Conservation (phyloP, 2,113 vertebrate genomes). For the Mesoclemmys tuberculata region DNA sequence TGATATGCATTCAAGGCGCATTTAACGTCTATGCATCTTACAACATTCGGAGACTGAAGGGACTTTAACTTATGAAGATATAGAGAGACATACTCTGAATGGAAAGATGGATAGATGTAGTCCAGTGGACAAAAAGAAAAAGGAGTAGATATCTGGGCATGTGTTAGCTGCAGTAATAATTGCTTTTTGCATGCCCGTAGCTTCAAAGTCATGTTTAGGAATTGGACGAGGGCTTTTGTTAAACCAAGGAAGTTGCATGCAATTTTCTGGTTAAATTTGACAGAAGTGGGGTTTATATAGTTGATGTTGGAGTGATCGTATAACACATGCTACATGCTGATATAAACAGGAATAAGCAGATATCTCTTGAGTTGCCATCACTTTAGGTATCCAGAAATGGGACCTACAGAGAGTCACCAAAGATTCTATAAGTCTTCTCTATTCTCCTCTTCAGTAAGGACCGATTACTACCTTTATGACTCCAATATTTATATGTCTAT, state of each 20-base stretch:
- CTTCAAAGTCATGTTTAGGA: slow-evolving; percentile 51
- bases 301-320: too few relatives aligned
- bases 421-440: not conserved
- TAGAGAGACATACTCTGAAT: not conserved
- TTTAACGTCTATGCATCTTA: not conserved
- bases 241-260: slow-evolving; percentile 58
- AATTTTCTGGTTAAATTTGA: not conserved
- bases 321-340: not conserved
- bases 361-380: not conserved
- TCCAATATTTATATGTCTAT: not conserved
- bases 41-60: not conserved
- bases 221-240: slow-evolving; percentile 59
- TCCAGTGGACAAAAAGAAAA: not conserved
- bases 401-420: not conserved
- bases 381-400: not conserved
- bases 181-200: slow-evolving; percentile 41
- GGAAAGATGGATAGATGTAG: not conserved
- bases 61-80: not conserved
- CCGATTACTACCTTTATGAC: not conserved
- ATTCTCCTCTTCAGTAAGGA: not conserved
- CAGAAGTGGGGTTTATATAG: too few relatives aligned
- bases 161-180: slow-evolving; percentile 56
- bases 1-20: too few relatives aligned
- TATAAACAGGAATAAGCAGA: not conserved
- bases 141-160: not conserved